A percentile compares a stretch with the other conserved stretches of the same genome.
phyloP scores from a whole-genome alignment of 2,888 invertebrate genomes.

The Dicyrtoma fusca region DNA sequence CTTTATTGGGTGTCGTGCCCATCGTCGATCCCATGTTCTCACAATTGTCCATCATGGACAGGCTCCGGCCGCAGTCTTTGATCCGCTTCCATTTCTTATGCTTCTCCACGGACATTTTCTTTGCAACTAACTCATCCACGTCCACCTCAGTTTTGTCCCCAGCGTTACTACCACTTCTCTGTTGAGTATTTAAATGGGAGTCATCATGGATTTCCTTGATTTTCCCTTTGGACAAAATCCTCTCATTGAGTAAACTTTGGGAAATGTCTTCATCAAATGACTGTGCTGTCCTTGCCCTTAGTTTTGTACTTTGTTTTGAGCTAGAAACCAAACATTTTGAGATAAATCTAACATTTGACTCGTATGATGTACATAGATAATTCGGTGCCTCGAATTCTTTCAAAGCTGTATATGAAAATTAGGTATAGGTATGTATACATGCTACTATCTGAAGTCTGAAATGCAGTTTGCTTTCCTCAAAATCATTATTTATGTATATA shows the following conservation, averaged over 20 bases:
- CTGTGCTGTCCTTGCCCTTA: slow-evolving; percentile 29
- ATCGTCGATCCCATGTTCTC: slow-evolving; percentile 33
- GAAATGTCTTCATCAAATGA: slow-evolving; percentile 27
- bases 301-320: slow-evolving; percentile 34
- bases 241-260: slow-evolving; percentile 14
- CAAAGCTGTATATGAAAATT: no score
- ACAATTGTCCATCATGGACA: slow-evolving; percentile 45
- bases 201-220: slow-evolving; percentile 16
- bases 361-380: no score
- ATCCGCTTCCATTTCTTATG: slow-evolving; percentile 44
- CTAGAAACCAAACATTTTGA: slow-evolving; percentile 1
- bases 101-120: slow-evolving; percentile 51
- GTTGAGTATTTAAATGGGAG: background rate
- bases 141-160: slow-evolving; percentile 11
- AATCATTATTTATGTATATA: no score
- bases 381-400: no score
- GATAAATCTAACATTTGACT: no score
- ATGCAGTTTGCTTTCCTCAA: no score
- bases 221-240: background rate
- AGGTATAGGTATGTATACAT: no score
- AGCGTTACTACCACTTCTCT: background rate
- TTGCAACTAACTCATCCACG: slow-evolving; percentile 41
- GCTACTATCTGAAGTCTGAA: no score
- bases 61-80: slow-evolving; percentile 41
- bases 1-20: slow-evolving; percentile 6